Evolutionary conservation across 2,888 invertebrate genomes (phyloP).

Genomic region (Scaptomyza polygonia): DNA sequence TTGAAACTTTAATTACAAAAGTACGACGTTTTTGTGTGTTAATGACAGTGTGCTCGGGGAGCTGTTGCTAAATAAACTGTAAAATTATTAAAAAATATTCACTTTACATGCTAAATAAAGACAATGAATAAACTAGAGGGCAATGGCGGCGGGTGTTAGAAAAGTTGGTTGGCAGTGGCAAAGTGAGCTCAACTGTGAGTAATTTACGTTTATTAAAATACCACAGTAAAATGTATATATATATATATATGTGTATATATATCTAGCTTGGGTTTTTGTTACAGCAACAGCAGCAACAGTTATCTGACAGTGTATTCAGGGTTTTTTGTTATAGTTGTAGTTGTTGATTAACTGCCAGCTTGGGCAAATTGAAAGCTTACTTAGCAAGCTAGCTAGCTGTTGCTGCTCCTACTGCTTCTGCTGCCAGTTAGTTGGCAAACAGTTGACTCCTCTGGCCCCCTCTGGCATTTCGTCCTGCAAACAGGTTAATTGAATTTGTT

Average conservation of each 20-base stretch:
- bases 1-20: slow-evolving; percentile 4
- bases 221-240: slow-evolving; percentile 17
- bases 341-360: slow-evolving; percentile 43
- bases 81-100: slow-evolving; percentile 9
- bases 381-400: slow-evolving; percentile 16
- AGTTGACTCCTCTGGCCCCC: slow-evolving; percentile 3
- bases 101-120: slow-evolving; percentile 10
- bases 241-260: slow-evolving; percentile 14
- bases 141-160: rapidly evolving
- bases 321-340: slow-evolving; percentile 10
- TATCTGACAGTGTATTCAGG: slow-evolving; percentile 3
- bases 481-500: slow-evolving; percentile 71
- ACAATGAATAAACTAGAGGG: neutral
- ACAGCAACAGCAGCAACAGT: slow-evolving; percentile 22
- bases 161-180: neutral
- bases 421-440: slow-evolving; percentile 11
- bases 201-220: slow-evolving; percentile 49
- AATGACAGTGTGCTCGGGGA: slow-evolving; percentile 36
- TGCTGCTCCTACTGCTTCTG: neutral
- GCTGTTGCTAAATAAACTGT: slow-evolving; percentile 39
- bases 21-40: slow-evolving; percentile 23
- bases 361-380: slow-evolving; percentile 43
- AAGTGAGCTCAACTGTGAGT: slow-evolving; percentile 31
- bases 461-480: slow-evolving; percentile 44
- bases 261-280: neutral